These are phyloP conservation scores for Trichosurus vulpecula DNA, from an alignment of 2,797 vertebrate genomes.

Conservation along the genomic window DNA sequence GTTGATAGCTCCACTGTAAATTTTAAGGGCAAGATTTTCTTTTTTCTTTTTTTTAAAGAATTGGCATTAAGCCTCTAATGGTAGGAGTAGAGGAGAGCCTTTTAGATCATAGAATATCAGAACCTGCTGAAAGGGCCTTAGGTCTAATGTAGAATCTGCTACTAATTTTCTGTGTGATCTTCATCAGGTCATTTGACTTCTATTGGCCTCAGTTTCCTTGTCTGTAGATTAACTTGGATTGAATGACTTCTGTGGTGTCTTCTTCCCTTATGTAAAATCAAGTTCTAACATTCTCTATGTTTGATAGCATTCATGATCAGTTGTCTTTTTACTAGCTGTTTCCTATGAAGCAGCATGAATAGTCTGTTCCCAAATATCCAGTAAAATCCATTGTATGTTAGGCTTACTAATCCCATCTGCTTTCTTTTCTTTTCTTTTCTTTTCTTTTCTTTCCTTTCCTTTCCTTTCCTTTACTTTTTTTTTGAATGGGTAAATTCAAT, in stretches of 20 bases:
- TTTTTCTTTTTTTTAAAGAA: not conserved
- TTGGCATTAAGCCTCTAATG: not conserved
- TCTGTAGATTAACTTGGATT: not conserved
- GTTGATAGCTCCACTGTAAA: not conserved
- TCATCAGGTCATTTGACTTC: not conserved
- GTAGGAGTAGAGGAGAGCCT: not conserved
- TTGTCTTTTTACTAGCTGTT: not conserved
- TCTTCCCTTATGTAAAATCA: not conserved
- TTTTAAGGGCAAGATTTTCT: slow-evolving; percentile 3
- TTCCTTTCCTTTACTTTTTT: not conserved
- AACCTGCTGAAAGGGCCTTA: not conserved
- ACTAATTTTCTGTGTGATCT: not conserved
- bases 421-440: not conserved
- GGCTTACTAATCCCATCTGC: not conserved
- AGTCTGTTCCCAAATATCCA: not conserved
- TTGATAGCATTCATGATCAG: not conserved
- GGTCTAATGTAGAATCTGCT: not conserved
- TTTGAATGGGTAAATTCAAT: not conserved
- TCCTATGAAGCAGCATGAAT: not conserved
- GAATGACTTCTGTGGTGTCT: not conserved
- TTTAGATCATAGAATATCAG: not conserved
- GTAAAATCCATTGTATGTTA: not conserved
- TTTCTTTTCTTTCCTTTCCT: not conserved
- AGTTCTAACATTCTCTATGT: not conserved
- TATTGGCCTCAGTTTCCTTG: not conserved